These are phyloP conservation scores for Drosophila orosa DNA, from an alignment of 1,140 invertebrate genomes.

Conservation along the genomic window DNA sequence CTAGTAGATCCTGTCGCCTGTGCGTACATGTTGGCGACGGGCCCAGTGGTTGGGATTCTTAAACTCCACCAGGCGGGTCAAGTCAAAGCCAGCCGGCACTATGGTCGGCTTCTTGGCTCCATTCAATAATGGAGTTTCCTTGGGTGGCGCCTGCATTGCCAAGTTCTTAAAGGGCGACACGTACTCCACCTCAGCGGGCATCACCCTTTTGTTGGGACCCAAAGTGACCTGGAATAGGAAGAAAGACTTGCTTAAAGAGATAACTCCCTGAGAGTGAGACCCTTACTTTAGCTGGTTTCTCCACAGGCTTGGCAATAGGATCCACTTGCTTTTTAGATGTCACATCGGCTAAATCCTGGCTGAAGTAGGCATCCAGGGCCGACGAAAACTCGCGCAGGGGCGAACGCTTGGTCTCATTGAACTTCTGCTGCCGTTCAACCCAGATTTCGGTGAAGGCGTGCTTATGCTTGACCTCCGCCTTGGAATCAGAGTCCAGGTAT, in stretches of 20 bases:
- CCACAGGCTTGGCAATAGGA: too few relatives aligned
- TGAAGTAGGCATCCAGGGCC: constrained; percentile 50
- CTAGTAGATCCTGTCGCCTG: constrained; percentile 23
- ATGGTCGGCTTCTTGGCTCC: constrained; percentile 12
- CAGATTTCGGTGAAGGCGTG: constrained; percentile 54
- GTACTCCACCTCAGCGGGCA: constrained; percentile 13
- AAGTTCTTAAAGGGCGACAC: constrained; percentile 47
- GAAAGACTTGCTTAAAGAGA: background rate
- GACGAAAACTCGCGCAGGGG: constrained; percentile 7
- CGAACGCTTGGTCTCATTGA: constrained; percentile 1
- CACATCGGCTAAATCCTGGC: background rate
- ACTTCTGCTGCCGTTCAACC: constrained; percentile 40
- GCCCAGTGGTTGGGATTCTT: constrained; percentile 64
- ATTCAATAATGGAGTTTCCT: background rate
- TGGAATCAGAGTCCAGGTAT: background rate
- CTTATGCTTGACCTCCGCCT: constrained; percentile 24
- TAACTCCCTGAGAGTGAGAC: accelerated
- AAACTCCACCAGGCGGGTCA: constrained; percentile 26
- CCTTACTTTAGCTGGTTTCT: constrained; percentile 5
- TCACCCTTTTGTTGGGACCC: background rate
- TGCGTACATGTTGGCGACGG: constrained; percentile 24
- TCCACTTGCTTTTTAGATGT: background rate
- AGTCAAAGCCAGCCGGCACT: constrained; percentile 56
- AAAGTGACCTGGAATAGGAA: constrained; percentile 3
- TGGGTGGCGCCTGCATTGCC: background rate